Base-by-base conservation (phyloP, 2,888 invertebrate species). In the Myopa testacea region DNA sequence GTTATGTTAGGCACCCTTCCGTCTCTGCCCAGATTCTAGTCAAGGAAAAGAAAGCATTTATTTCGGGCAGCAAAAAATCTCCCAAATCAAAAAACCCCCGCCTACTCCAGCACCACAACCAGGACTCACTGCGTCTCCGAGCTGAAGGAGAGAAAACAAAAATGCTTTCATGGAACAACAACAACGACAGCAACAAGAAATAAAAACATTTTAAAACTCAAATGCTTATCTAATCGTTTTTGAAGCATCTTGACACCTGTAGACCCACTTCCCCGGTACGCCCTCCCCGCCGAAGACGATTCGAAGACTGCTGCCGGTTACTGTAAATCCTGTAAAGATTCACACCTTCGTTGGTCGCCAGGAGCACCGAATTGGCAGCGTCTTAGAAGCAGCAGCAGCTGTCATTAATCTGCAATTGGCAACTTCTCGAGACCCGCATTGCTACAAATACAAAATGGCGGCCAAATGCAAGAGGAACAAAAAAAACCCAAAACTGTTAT, bases 351-450 rank as follows among this genome's bases (percentile, higher is more conserved):
- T 52, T 68, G 45, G n/a, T 10, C 68, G 45, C 10, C 38, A 14
- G 3, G 55, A 34, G 63, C 62, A 38, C 37, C 16, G 50, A 62
- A 69, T 75, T n/a, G 68, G 40, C 55, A 70, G 55, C 52, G 10
- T 12, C 55, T 37, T 8, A 65, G 26, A 26, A 68, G 50, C 58
- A 60, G 14, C 19, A 65, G 63, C 75, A 79, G 76, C 75, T 78
- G 82, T 85, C 88, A 88, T 88, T 88, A 88, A 88, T 88, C 87
- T 88, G 85, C 87, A 87, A 88, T 88, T 87, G 88, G 84, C 86
- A 85, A 87, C 81, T 74, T 60, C 55, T 70, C 34, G 70, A 37
- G 55, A 19, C 19, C 63, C n/a, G 50, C 67, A 72, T 60, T 50
- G 19, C 1, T 52, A 37, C 50, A 37, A 40, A 77, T 73, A 34